Evolutionary conservation across 2,888 invertebrate species (phyloP).

Genomic region (Limnephilus lunatus): DNA sequence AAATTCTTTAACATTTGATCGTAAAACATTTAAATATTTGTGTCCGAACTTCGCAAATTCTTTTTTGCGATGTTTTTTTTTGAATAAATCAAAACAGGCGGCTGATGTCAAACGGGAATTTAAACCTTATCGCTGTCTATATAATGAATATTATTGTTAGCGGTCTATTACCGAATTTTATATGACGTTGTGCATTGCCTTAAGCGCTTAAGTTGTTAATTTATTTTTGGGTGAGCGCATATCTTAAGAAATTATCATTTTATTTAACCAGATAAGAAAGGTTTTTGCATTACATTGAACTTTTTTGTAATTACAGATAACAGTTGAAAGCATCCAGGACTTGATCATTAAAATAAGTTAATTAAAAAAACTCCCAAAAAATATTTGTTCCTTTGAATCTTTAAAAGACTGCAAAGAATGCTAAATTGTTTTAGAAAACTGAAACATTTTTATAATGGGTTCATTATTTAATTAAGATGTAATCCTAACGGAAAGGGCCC

Average conservation of each 20-base stretch:
- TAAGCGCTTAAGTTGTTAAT: not conserved
- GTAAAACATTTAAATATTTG: too few species aligned
- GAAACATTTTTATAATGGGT: not conserved
- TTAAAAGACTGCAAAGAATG: not conserved
- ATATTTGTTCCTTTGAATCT: not conserved
- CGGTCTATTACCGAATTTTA: too few species aligned
- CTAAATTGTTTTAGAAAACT: not conserved
- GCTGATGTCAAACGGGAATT: too few species aligned
- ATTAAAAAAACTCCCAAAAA: not conserved
- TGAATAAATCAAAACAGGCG: too few species aligned
- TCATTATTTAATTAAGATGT: slow-evolving; percentile 2
- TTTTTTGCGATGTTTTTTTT: too few species aligned
- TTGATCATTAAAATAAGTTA: not conserved
- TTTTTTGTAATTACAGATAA: not conserved
- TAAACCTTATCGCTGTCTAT: too few species aligned
- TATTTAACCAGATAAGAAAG: not conserved
- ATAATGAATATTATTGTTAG: too few species aligned
- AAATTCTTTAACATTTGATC: too few species aligned
- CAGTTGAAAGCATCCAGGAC: not conserved
- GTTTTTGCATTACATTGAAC: not conserved
- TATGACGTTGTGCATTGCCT: too few species aligned
- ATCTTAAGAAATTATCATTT: not conserved
- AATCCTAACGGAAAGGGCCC: not conserved
- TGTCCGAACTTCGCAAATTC: too few species aligned
- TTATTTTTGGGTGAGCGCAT: not conserved